Base-by-base conservation (phyloP, 2,797 vertebrate genomes). In the Glyptemys insculpta region DNA sequence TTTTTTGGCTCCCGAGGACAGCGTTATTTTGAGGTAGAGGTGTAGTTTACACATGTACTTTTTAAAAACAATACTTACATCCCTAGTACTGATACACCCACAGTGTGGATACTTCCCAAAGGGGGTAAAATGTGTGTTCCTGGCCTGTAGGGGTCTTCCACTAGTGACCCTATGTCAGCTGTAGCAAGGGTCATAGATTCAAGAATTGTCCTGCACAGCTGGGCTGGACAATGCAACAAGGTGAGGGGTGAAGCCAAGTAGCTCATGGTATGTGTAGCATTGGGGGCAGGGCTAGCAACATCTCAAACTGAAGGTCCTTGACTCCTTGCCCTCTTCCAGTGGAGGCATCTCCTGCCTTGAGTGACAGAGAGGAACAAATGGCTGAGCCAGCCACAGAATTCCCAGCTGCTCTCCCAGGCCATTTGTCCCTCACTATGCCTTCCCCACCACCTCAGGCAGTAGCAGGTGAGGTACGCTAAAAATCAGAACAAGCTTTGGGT, bases 191-290 rank as follows among this genome's bases (percentile, higher is more conserved):
- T 52, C 1, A 62, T 89, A 97, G 96, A 94, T 25, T 96, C 96
- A 94, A 95, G 54, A 92, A 94, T 37, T 37, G 96, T 96, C 94
- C 96, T 95, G 86, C 87, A 95, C 89, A 93, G 96, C 92, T 91
- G 95, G 96, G 93, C 89, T 97, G 95, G 96, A 37, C n/a, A 37
- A 10, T 37, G n/a, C 96, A 94, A 34, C 16, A 41, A 79, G 54
- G 31, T 14, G 8, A 81, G 52, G 81, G 76, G 81, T 83, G 79
- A 93, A 94, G 86, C 54, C 86, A 88, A 53, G 29, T 21, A 91
- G 83, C 79, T 85, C 23, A 4, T 84, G 86, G 54, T 1, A 34
- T 93, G 65, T 34, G 81, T 91, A 95, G 78, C 27, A 29, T 81
- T 41, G 90, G 9, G n/a, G 19, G n/a, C 10, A 72, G n/a, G n/a